Conservation (phyloP, 2,888 invertebrate genomes). For the Oscheius onirici region DNA sequence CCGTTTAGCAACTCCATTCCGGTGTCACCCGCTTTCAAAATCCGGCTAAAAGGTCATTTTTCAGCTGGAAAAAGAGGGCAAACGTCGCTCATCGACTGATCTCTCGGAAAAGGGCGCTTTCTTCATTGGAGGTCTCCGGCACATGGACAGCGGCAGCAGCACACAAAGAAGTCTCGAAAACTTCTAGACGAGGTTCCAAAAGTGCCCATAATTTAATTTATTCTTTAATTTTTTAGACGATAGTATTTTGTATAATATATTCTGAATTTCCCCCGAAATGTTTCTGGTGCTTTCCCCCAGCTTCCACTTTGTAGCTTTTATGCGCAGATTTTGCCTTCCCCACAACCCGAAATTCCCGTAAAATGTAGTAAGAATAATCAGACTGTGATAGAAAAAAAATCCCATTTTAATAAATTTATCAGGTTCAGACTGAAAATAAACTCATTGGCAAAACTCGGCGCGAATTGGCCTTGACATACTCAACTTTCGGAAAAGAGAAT, state of each 20-base stretch:
- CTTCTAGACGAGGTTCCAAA: neutral
- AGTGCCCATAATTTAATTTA: slow-evolving; percentile 10
- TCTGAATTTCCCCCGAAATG: too few species aligned
- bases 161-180: slow-evolving; percentile 38
- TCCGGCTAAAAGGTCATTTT: neutral
- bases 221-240: neutral
- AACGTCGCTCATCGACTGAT: slow-evolving; percentile 12
- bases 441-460: slow-evolving; percentile 18
- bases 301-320: neutral
- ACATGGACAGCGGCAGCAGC: slow-evolving; percentile 57
- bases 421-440: too few species aligned
- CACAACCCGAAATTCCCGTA: neutral
- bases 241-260: too few species aligned
- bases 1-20: too few species aligned
- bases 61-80: slow-evolving; percentile 17
- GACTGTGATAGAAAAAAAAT: too few species aligned
- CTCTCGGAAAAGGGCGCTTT: slow-evolving; percentile 39
- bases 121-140: slow-evolving; percentile 49
- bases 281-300: slow-evolving; percentile 2
- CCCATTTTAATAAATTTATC: too few species aligned
- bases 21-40: too few species aligned
- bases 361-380: too few species aligned
- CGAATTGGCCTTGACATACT: slow-evolving; percentile 23
- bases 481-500: slow-evolving; percentile 21
- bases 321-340: slow-evolving; percentile 8